These are phyloP conservation scores for Karalla daura DNA, from an alignment of 2,797 vertebrate genomes.

Conservation along the genomic window DNA sequence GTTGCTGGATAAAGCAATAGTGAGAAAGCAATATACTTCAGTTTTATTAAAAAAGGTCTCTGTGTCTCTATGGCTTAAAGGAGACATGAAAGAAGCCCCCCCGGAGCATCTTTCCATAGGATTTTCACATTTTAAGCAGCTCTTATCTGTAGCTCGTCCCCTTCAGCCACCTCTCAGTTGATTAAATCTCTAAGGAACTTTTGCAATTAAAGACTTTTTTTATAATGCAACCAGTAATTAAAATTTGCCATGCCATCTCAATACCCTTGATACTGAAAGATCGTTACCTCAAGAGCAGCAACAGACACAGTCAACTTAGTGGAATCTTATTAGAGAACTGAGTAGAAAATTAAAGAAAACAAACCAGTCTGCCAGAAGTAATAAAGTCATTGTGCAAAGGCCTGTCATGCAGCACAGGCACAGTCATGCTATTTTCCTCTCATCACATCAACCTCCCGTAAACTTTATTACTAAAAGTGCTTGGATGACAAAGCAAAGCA, in stretches of 20 bases:
- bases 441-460: constrained; percentile 18
- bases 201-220: constrained; percentile 9
- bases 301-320: constrained; percentile 16
- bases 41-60: constrained; percentile 49
- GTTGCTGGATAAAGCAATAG: constrained; percentile 28
- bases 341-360: constrained; percentile 20
- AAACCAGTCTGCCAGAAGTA: background rate
- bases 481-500: constrained; percentile 22
- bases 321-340: constrained; percentile 14
- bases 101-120: constrained; percentile 23
- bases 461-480: constrained; percentile 18
- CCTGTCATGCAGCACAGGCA: constrained; percentile 5
- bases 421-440: constrained; percentile 23
- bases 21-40: constrained; percentile 47
- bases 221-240: background rate
- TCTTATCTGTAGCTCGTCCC: constrained; percentile 26
- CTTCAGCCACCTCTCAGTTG: background rate
- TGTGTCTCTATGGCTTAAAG: constrained; percentile 20
- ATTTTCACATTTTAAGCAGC: constrained; percentile 39
- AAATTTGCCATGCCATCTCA: constrained; percentile 7
- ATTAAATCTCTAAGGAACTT: constrained; percentile 13
- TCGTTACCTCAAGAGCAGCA: constrained; percentile 13
- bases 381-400: constrained; percentile 10
- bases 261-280: constrained; percentile 18
- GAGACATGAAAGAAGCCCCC: constrained; percentile 35